These are phyloP conservation scores for Leucoraja ocellata DNA, from an alignment of 2,797 vertebrate species.

Conservation along the genomic window DNA sequence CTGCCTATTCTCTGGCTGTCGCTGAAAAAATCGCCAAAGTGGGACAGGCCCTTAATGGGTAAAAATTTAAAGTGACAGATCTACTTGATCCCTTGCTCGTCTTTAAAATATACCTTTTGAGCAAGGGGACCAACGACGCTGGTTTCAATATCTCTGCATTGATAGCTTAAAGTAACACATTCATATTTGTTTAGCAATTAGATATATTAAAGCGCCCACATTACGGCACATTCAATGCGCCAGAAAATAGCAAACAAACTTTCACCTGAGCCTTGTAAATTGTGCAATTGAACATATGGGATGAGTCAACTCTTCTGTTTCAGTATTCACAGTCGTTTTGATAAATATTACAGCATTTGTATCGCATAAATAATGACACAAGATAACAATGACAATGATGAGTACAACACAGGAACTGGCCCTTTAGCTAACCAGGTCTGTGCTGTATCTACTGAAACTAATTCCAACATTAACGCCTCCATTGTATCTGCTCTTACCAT, in stretches of 20 bases:
- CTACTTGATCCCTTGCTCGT: background rate
- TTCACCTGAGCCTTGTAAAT: conserved; percentile 17
- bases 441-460: too few species aligned
- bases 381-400: too few species aligned
- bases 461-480: too few species aligned
- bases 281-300: background rate
- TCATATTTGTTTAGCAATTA: background rate
- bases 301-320: background rate
- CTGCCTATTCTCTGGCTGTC: too few species aligned
- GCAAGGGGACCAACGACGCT: background rate
- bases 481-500: too few species aligned
- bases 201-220: background rate
- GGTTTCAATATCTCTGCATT: background rate
- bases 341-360: too few species aligned
- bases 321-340: background rate
- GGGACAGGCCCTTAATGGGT: background rate
- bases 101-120: background rate
- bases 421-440: too few species aligned
- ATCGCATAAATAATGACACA: too few species aligned
- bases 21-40: too few species aligned
- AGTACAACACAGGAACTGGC: too few species aligned
- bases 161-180: background rate
- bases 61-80: background rate
- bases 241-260: background rate
- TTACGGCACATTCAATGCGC: background rate